phyloP scores from a whole-genome alignment of 1,140 invertebrate species.

The Schlechtendalia chinensis region DNA sequence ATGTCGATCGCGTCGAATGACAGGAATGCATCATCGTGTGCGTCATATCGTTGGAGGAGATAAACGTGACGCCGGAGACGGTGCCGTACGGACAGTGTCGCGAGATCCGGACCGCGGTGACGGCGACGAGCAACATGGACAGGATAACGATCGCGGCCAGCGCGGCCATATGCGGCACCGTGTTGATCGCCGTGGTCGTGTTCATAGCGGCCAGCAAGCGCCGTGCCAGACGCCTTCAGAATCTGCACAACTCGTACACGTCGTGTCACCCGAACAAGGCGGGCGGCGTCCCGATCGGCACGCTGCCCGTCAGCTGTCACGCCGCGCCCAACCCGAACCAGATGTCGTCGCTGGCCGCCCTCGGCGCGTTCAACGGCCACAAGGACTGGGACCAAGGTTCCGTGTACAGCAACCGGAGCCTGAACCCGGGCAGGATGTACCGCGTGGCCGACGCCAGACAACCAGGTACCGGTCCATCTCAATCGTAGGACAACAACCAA shows the following conservation, averaged over 20 bases:
- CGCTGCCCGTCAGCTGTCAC: slow-evolving; percentile 71
- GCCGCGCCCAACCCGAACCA: slow-evolving; percentile 64
- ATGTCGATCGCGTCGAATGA: too few relatives aligned
- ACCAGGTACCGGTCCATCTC: too few relatives aligned
- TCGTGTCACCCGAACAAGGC: slow-evolving; percentile 54
- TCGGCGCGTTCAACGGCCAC: slow-evolving; percentile 76
- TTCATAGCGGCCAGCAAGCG: slow-evolving; percentile 78
- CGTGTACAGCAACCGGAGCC: slow-evolving; percentile 83
- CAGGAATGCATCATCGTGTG: slow-evolving; percentile 90
- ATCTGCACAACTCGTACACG: slow-evolving; percentile 59
- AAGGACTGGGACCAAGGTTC: slow-evolving; percentile 93
- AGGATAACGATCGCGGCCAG: slow-evolving; percentile 91
- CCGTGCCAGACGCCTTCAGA: slow-evolving; percentile 68
- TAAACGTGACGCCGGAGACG: slow-evolving; percentile 77
- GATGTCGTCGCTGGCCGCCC: slow-evolving; percentile 74
- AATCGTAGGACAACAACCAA: too few relatives aligned
- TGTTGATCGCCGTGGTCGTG: slow-evolving; percentile 76
- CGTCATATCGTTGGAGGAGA: slow-evolving; percentile 83
- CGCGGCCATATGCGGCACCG: slow-evolving; percentile 89
- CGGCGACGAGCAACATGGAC: slow-evolving; percentile 83
- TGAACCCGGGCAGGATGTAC: slow-evolving; percentile 80
- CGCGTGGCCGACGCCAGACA: slow-evolving; percentile 58
- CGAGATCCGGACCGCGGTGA: slow-evolving; percentile 80
- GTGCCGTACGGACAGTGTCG: slow-evolving; percentile 84
- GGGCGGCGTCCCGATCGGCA: slow-evolving; percentile 63